Percentiles rank a stretch among this genome's conserved stretches.
phyloP scores from a whole-genome alignment of 2,113 vertebrate species.

The Lethenteron reissneri region DNA sequence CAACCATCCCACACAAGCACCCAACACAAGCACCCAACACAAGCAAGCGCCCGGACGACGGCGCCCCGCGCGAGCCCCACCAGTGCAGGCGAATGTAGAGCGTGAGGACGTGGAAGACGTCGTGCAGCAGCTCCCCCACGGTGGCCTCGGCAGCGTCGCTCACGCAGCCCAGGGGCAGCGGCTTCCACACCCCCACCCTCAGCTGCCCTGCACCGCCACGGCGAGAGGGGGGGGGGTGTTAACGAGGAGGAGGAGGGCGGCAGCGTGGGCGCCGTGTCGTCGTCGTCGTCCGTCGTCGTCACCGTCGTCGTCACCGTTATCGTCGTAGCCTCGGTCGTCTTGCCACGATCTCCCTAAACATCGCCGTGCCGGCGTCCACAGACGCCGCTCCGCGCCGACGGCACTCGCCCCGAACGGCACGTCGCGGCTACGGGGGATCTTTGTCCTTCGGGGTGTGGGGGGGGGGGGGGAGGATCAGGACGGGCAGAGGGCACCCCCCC shows the following conservation, averaged over 20 bases:
- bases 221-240: neutral
- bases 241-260: too few relatives aligned
- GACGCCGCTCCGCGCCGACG: too few relatives aligned
- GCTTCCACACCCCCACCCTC: conserved; percentile 93
- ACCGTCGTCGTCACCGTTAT: too few relatives aligned
- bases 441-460: conserved; percentile 10
- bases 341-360: too few relatives aligned
- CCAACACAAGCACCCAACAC: neutral
- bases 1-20: neutral
- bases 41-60: neutral
- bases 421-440: too few relatives aligned
- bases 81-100: conserved; percentile 90
- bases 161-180: conserved; percentile 88
- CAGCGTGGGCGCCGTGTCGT: too few relatives aligned
- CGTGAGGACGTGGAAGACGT: conserved; percentile 96
- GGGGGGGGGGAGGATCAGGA: neutral
- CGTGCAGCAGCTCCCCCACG: conserved; percentile 90
- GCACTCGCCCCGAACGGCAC: too few relatives aligned
- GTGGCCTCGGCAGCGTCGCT: conserved; percentile 86
- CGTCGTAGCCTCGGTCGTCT: too few relatives aligned
- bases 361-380: too few relatives aligned
- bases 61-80: conserved; percentile 23
- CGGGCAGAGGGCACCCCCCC: conserved; percentile 12
- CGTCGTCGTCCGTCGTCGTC: too few relatives aligned
- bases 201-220: conserved; percentile 53